phyloP scores from a whole-genome alignment of 2,113 vertebrate species.

The Pipra filicauda region DNA sequence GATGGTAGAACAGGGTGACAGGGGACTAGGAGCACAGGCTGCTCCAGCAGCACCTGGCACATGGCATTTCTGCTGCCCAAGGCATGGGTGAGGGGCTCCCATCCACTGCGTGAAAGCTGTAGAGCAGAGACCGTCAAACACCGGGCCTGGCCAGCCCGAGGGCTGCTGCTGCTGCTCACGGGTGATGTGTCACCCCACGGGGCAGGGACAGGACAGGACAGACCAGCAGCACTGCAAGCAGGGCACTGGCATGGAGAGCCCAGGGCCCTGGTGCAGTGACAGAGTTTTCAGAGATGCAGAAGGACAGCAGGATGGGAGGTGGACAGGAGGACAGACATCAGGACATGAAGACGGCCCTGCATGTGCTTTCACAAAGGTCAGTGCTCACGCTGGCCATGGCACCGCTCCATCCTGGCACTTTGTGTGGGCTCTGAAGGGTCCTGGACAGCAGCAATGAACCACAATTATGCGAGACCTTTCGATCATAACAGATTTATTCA shows the following conservation, averaged over 20 bases:
- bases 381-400: neutral
- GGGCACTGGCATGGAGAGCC: neutral
- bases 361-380: neutral
- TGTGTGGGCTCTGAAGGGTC: neutral
- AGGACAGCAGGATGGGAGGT: neutral
- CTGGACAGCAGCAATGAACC: neutral
- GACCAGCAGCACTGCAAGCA: fast-evolving
- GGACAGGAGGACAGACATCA: neutral
- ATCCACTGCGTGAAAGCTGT: fast-evolving
- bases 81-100: neutral
- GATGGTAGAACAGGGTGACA: neutral
- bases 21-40: neutral
- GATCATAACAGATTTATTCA: conserved; percentile 54
- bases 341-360: neutral
- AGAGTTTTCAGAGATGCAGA: neutral
- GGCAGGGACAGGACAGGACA: neutral
- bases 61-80: fast-evolving
- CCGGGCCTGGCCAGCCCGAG: neutral
- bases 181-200: neutral
- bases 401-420: neutral
- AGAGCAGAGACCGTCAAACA: fast-evolving
- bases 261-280: neutral
- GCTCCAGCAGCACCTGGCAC: neutral
- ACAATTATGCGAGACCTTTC: conserved; percentile 53
- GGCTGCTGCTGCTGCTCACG: neutral